These are phyloP conservation scores for Torymus auratus DNA, from an alignment of 2,888 invertebrate genomes.

Conservation along the genomic window DNA sequence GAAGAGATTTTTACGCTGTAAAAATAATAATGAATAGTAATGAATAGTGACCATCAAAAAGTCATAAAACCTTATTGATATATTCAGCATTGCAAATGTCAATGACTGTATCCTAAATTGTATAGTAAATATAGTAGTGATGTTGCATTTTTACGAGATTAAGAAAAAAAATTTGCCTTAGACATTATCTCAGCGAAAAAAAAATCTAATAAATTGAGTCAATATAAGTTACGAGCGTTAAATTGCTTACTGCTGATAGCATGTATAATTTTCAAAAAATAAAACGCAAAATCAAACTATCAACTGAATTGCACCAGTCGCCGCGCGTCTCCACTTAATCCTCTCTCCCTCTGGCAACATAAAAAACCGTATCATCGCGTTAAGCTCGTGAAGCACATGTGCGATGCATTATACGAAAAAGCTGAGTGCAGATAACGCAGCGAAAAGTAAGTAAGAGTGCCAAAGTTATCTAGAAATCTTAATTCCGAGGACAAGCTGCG, in stretches of 20 bases:
- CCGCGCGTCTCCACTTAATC: not conserved
- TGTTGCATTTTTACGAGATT: too few relatives aligned
- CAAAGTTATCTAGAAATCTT: slow-evolving; percentile 56
- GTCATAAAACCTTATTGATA: too few relatives aligned
- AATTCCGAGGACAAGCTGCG: slow-evolving; percentile 51
- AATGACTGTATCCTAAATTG: too few relatives aligned
- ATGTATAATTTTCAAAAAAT: not conserved
- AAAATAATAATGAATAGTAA: too few relatives aligned
- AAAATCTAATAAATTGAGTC: too few relatives aligned
- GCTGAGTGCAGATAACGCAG: not conserved
- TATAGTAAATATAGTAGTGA: too few relatives aligned
- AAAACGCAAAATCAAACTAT: not conserved
- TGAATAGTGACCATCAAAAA: too few relatives aligned
- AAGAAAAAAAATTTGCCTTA: too few relatives aligned
- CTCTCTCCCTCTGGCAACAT: not conserved
- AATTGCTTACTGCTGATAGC: not conserved
- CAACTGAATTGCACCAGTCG: not conserved
- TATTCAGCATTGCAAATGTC: not conserved
- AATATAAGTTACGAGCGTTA: too few relatives aligned
- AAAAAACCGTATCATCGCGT: slow-evolving; percentile 26
- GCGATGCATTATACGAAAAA: slow-evolving; percentile 17
- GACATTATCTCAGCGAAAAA: too few relatives aligned
- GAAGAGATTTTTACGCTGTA: not conserved
- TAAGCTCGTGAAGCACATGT: slow-evolving; percentile 11
- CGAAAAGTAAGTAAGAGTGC: slow-evolving; percentile 43